These are phyloP conservation scores for Drepanosiphum platanoidis DNA, from an alignment of 2,888 invertebrate genomes.

Conservation along the genomic window DNA sequence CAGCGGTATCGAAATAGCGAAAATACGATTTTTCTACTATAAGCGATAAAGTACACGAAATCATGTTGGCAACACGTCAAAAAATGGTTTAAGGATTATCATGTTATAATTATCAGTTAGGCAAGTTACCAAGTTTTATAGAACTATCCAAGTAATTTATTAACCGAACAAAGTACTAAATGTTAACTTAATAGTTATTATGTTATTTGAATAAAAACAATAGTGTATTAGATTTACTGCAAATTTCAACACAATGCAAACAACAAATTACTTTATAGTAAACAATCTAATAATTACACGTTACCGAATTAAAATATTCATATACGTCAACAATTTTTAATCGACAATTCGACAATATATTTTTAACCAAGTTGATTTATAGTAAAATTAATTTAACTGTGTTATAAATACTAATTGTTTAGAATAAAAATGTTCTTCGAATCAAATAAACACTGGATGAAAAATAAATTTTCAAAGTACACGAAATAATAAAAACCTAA, in stretches of 20 bases:
- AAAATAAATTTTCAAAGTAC: not conserved
- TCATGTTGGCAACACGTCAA: slow-evolving; percentile 49
- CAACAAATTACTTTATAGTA: not conserved
- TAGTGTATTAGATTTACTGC: not conserved
- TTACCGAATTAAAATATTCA: not conserved
- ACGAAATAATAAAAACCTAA: not conserved
- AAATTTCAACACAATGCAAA: not conserved
- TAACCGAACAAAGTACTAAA: slow-evolving; percentile 44
- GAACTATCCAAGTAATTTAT: slow-evolving; percentile 43
- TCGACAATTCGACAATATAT: no score
- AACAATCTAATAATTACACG: not conserved
- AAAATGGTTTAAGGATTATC: slow-evolving; percentile 52
- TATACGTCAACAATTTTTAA: no score
- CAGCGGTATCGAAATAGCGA: not conserved
- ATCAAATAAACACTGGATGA: no score
- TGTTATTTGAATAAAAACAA: not conserved
- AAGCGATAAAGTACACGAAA: slow-evolving; percentile 5
- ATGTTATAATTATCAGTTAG: slow-evolving; percentile 57
- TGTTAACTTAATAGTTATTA: slow-evolving; percentile 34
- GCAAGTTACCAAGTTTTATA: slow-evolving; percentile 53
- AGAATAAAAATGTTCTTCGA: not conserved
- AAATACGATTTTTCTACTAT: slow-evolving; percentile 13
- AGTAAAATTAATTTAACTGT: not conserved
- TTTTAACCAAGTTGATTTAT: no score
- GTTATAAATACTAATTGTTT: not conserved